A percentile compares a stretch with the other conserved stretches of the same genome.
phyloP scores from a whole-genome alignment of 2,113 vertebrate genomes.

The Porphyrio hochstetteri region DNA sequence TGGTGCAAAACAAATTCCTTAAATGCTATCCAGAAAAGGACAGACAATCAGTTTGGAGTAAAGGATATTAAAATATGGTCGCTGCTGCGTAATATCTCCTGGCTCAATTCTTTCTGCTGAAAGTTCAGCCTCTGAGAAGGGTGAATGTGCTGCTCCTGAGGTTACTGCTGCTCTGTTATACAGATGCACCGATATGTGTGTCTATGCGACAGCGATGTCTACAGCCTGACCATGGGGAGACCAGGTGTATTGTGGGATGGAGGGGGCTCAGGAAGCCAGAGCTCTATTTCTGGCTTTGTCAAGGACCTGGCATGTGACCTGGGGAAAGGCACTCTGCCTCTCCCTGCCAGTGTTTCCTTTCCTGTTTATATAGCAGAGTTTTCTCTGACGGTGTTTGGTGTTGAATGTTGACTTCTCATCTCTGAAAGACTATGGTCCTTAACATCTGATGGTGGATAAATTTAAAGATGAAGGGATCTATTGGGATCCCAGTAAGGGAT shows the following conservation, averaged over 20 bases:
- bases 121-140: not conserved
- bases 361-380: slow-evolving; percentile 31
- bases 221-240: not conserved
- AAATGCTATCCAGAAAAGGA: not conserved
- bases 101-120: not conserved
- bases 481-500: not conserved
- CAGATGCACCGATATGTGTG: not conserved
- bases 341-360: slow-evolving; percentile 14
- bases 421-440: not conserved
- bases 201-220: rapidly evolving
- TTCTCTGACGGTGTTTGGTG: not conserved
- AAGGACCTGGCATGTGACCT: not conserved
- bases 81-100: not conserved
- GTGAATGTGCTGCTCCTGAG: not conserved
- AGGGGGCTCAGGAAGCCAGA: slow-evolving; percentile 31
- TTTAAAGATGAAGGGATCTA: not conserved
- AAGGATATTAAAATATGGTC: not conserved
- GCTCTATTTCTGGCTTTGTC: slow-evolving; percentile 43
- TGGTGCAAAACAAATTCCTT: not conserved
- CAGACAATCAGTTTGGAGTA: not conserved
- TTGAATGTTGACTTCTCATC: not conserved
- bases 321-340: slow-evolving; percentile 24
- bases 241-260: not conserved
- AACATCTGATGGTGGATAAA: not conserved
- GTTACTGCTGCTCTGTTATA: not conserved